Evolutionary conservation across 1,140 invertebrate species (phyloP), one percentile per base, ranked within the genome.

Genomic region (Delia radicum): DNA sequence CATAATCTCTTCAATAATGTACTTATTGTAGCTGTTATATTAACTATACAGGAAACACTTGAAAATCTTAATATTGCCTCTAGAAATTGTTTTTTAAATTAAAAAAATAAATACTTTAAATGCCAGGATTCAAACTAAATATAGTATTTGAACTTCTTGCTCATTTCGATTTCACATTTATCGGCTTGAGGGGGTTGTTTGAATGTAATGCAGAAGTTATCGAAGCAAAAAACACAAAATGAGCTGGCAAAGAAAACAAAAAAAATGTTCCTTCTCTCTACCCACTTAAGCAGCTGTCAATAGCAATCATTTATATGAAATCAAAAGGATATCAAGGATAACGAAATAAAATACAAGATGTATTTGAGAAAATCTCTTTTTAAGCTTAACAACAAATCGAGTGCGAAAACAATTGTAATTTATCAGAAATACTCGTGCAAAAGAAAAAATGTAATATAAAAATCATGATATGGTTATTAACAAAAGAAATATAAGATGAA

Each of bases 341-440:
- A 73, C 33, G 21, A 21, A 42, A 48, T 15, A 46, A 74, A 31
- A 75, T 55, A 48, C 69, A 13, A 55, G 37, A 65, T 72, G 29
- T 27, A 48, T 27, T n/a, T n/a, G n/a, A n/a, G n/a, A 29, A 74
- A 46, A 77, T 75, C 74, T 75, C 74, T 75, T 46, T 75, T 77
- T 74, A 77, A 77, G 74, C 77, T 75, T 75, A 75, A 75, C 77
- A 65, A 77, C 77, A 65, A 77, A 77, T 77, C 77, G 74, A 77
- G 61, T 77, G 74, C 74, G 71, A 73, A 77, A 74, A 75, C 62
- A 77, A 77, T 69, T 71, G 62, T 27, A 77, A 26, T 26, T 61
- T n/a, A n/a, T n/a, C n/a, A n/a, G n/a, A n/a, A n/a, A n/a, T n/a
- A 61, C 7, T 24, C 7, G 7, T 5, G 55, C 26, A 27, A 42